These are phyloP conservation scores for Lasioglossum zephyrum DNA, from an alignment of 2,888 invertebrate genomes.

Conservation along the genomic window DNA sequence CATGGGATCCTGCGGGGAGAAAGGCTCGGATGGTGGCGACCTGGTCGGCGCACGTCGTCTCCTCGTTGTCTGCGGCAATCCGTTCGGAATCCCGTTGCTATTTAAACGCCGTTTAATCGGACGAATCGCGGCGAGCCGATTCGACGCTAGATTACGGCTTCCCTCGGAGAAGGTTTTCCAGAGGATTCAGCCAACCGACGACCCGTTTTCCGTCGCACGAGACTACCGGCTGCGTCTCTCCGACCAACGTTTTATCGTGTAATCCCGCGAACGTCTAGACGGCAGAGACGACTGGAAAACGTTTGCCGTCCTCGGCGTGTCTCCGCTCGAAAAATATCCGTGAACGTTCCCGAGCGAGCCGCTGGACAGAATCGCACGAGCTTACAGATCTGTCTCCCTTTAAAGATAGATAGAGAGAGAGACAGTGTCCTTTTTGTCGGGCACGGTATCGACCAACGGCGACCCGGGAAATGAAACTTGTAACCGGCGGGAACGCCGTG, in stretches of 20 bases:
- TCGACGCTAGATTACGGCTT: slow-evolving; percentile 8
- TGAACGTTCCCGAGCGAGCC: too few species aligned
- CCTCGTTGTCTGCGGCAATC: slow-evolving; percentile 16
- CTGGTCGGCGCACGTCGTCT: neutral
- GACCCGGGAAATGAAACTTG: slow-evolving; percentile 28
- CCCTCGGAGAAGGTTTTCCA: slow-evolving; percentile 35
- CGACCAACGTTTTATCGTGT: slow-evolving; percentile 28
- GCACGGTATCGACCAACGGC: neutral
- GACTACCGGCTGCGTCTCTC: neutral
- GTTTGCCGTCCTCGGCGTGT: neutral
- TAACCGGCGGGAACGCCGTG: neutral
- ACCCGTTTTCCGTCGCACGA: slow-evolving; percentile 26
- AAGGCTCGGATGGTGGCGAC: neutral
- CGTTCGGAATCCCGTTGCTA: slow-evolving; percentile 12
- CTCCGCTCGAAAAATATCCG: neutral
- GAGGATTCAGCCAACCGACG: slow-evolving; percentile 31
- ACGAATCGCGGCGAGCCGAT: slow-evolving; percentile 23
- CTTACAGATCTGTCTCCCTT: neutral
- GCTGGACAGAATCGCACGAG: neutral
- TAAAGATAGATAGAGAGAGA: neutral
- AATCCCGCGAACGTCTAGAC: slow-evolving; percentile 46
- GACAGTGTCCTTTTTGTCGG: neutral
- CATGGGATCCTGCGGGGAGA: neutral
- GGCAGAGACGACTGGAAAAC: slow-evolving; percentile 17
- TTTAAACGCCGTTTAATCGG: slow-evolving; percentile 44